Evolutionary conservation across 2,888 invertebrate species (phyloP).

Genomic region (Caenorhabditis plicata): DNA sequence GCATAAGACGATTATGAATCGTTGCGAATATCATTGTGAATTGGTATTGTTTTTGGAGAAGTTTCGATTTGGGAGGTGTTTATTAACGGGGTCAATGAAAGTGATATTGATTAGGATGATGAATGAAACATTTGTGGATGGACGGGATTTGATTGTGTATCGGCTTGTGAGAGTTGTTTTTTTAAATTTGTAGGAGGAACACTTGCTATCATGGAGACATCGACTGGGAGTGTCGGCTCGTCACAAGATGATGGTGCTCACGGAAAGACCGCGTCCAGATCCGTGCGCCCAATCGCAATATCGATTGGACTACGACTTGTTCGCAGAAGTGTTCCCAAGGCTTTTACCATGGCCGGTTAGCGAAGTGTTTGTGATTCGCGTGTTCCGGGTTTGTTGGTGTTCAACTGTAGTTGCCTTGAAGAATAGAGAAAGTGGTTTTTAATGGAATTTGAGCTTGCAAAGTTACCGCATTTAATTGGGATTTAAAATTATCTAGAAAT

Average conservation of each 20-base stretch:
- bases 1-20: conserved; percentile 3
- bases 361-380: conserved; percentile 80
- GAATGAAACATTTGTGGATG: background rate
- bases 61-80: background rate
- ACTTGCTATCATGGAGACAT: conserved; percentile 69
- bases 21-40: background rate
- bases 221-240: conserved; percentile 41
- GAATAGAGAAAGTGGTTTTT: conserved; percentile 9
- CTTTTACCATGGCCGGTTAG: conserved; percentile 86
- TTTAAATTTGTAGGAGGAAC: conserved; percentile 74
- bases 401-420: too few relatives aligned
- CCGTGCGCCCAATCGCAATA: conserved; percentile 70
- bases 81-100: background rate
- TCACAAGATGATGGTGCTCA: conserved; percentile 33
- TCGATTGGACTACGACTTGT: conserved; percentile 82
- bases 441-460: conserved; percentile 27
- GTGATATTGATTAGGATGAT: background rate
- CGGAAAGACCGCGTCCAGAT: conserved; percentile 55
- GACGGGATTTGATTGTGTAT: background rate
- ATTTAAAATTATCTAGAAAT: too few relatives aligned
- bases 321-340: conserved; percentile 81
- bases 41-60: background rate
- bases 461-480: too few relatives aligned
- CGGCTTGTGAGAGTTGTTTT: background rate
- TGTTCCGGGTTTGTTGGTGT: conserved; percentile 78